Conservation (phyloP, 2,113 vertebrate species). For the Neomonachus schauinslandi region DNA sequence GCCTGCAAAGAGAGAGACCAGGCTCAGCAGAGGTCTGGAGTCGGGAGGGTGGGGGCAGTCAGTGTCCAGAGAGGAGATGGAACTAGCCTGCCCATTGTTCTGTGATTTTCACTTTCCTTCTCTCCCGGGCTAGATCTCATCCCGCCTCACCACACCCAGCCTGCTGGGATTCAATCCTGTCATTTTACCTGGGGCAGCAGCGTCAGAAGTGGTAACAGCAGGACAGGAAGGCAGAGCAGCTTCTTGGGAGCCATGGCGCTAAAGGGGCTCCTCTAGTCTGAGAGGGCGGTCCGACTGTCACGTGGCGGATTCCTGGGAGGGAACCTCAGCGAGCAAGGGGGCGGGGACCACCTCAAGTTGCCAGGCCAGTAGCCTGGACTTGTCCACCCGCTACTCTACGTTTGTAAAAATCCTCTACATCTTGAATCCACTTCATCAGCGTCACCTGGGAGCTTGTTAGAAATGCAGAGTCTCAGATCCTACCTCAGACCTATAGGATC, state of each 20-base stretch:
- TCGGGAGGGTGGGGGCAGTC: neutral
- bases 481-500: conserved; percentile 28
- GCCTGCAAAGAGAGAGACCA: conserved; percentile 59
- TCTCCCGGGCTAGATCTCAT: neutral
- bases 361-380: neutral
- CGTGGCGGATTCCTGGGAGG: conserved; percentile 67
- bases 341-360: conserved; percentile 66
- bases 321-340: conserved; percentile 63
- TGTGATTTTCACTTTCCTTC: neutral
- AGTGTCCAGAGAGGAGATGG: neutral
- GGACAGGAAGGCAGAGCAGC: conserved; percentile 81
- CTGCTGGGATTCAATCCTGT: neutral
- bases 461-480: conserved; percentile 12
- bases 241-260: conserved; percentile 95
- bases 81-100: neutral
- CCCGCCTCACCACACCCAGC: neutral
- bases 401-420: conserved; percentile 35
- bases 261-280: conserved; percentile 90
- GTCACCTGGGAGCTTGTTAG: neutral
- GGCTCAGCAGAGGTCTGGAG: neutral
- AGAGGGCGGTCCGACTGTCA: conserved; percentile 34
- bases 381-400: neutral
- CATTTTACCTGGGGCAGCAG: conserved; percentile 64
- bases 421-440: neutral
- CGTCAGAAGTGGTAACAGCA: conserved; percentile 35